Base-by-base conservation (phyloP, 2,888 invertebrate genomes). In the Pantelozetes paolii region DNA sequence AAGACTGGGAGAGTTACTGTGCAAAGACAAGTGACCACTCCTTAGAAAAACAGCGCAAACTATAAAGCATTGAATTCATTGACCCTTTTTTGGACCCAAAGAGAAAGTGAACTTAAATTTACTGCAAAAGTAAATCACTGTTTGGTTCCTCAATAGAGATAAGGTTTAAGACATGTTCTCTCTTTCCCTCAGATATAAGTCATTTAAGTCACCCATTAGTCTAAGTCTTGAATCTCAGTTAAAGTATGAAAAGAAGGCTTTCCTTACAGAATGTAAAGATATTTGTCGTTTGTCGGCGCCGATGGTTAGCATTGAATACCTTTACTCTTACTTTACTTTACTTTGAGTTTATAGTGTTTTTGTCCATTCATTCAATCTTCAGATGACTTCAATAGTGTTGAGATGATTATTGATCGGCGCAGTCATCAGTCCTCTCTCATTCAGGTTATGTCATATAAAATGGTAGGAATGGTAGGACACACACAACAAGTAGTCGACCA, bases 311-410 rank as follows among this genome's bases (percentile, higher is more conserved):
- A 2, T 20, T 6, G 2, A n/a, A n/a, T n/a, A 48, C n/a, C 48
- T 20, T 20, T n/a, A 48, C n/a, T 2, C 20, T 48, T 48, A 48
- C 20, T 48, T 48, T 5, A n/a, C n/a, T 48, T 48, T n/a, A 20
- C 20, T 48, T 48, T 8, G 6, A 48, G 6, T n/a, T 48, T 30
- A 62, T 62, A 62, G 28, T 62, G 62, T 62, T 62, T 62, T 62
- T 62, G 36, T 20, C 15, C 62, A 62, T 62, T 62, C 62, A 62
- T 32, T 62, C 32, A 30, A 36, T 62, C 1, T 62, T 30, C n/a
- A 62, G n/a, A 62, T 36, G 62, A 62, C 62, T 62, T 62, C n/a
- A 62, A 62, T 62, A 32, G 62, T 36, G n/a, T 62, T 62, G n/a
- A 62, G 62, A 62, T 62, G 62, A 62, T 32, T 62, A 62, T 62